Base-by-base conservation (phyloP, 2,888 invertebrate genomes). In the Cyclophora albipunctata region DNA sequence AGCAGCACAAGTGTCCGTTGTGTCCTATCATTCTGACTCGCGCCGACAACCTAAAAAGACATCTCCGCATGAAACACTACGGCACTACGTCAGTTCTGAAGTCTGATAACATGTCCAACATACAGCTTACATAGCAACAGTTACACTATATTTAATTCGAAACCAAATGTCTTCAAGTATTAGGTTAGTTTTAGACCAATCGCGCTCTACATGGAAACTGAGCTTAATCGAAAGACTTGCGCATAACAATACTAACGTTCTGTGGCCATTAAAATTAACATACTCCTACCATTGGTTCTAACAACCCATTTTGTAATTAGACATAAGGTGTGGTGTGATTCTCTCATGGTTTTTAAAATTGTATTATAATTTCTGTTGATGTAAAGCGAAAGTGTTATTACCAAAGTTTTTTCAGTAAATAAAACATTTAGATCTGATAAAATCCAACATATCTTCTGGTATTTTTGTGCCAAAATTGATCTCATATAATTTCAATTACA, bases 21-120 rank as follows among this genome's bases (percentile, higher is more conserved):
- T 92, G 92, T 73, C 90, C 90, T 45, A 90, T 91, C 59, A 88
- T 90, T 50, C 89, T 92, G 66, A 92, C 92, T 45, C 84, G 92
- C 55, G 92, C 91, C 58, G 92, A 93, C 73, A 92, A 92, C 74
- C 89, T 92, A 69, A 92, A 92, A 79, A 88, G 91, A 52, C 93
- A 92, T 74, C 90, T 93, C 59, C 90, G 90, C 64, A 90, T 90
- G 78, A 92, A 92, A 75, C 92, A 92, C 73, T 81, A 34, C 20
- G 20, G 42, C 20, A 40, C 5, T 3, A 7, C 5, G 82, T 77
- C 81, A 41, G 78, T 81, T 44, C 64, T 88, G 59, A 75, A 75
- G 40, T 72, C 79, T n/a, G 76, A 75, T 58, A 85, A 81, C 58
- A 59, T 82, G 52, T 71, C 79, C 7, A 87, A 87, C 66, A 85